phyloP scores from a whole-genome alignment of 2,888 invertebrate species.

The Kuschelorhynchus macadamiae region DNA sequence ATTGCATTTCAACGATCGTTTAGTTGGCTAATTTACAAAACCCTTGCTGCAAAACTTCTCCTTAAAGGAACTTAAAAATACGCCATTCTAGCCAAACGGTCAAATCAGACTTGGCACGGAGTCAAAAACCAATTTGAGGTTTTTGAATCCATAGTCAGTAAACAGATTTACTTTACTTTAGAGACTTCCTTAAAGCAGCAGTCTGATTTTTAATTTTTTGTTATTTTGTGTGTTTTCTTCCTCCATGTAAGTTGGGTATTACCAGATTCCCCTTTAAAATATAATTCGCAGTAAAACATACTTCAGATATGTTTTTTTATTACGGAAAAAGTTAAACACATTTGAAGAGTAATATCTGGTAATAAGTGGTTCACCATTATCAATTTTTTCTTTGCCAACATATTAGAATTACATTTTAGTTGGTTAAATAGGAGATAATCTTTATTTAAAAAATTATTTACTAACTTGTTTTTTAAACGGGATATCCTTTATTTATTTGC shows the following conservation, averaged over 20 bases:
- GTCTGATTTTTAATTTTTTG: conserved; percentile 16
- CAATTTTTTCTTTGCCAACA: too few relatives aligned
- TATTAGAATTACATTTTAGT: too few relatives aligned
- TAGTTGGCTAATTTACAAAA: conserved; percentile 38
- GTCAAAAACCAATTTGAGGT: conserved; percentile 47
- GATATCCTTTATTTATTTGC: too few relatives aligned
- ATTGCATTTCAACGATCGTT: conserved; percentile 28
- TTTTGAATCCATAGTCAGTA: conserved; percentile 42
- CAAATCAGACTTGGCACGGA: conserved; percentile 42
- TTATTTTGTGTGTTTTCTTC: conserved; percentile 11
- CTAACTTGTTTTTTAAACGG: too few relatives aligned
- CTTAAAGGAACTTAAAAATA: conserved; percentile 39
- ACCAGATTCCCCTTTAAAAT: conserved; percentile 14
- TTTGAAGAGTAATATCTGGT: too few relatives aligned
- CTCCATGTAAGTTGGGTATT: conserved; percentile 26
- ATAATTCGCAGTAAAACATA: too few relatives aligned
- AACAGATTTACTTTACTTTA: conserved; percentile 44
- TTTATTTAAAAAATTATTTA: too few relatives aligned
- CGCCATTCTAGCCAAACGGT: conserved; percentile 27
- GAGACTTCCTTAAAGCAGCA: conserved; percentile 37
- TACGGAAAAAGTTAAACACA: too few relatives aligned
- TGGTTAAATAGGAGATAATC: too few relatives aligned
- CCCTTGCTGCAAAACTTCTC: conserved; percentile 4
- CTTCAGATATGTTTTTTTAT: too few relatives aligned
- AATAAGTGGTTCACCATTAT: too few relatives aligned